phyloP scores from a whole-genome alignment of 2,888 invertebrate genomes.

The Galerucella pusilla region DNA sequence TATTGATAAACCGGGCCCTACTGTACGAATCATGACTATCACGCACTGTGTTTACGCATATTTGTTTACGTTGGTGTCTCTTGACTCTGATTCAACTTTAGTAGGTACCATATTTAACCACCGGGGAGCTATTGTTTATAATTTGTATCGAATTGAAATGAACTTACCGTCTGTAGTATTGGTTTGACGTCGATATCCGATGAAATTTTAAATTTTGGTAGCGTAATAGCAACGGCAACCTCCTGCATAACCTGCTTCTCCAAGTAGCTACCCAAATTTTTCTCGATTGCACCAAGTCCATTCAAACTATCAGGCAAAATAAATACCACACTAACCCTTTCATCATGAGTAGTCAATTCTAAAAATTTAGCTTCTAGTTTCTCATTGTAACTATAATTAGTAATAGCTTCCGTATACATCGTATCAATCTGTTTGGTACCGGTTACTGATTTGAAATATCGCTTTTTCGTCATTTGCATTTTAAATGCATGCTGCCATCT shows the following conservation, averaged over 20 bases:
- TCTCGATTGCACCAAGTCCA: constrained; percentile 46
- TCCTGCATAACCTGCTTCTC: constrained; percentile 34
- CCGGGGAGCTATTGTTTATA: too few relatives aligned
- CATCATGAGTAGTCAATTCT: constrained; percentile 50
- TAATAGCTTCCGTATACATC: constrained; percentile 49
- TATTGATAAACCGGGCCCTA: too few relatives aligned
- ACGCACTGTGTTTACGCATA: too few relatives aligned
- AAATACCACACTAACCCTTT: constrained; percentile 50
- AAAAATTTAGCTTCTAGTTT: constrained; percentile 53
- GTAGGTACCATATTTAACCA: too few relatives aligned
- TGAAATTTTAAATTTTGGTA: constrained; percentile 51
- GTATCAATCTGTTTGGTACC: constrained; percentile 50
- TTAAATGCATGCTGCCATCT: constrained; percentile 50
- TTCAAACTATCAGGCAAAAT: constrained; percentile 50
- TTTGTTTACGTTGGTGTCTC: too few relatives aligned
- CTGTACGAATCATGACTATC: too few relatives aligned
- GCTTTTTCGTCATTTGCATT: constrained; percentile 39
- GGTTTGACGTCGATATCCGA: constrained; percentile 44
- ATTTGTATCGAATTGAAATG: background rate
- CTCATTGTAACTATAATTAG: constrained; percentile 45
- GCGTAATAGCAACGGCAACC: constrained; percentile 42
- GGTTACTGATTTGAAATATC: constrained; percentile 45
- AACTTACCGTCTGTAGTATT: constrained; percentile 26
- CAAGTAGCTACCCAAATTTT: constrained; percentile 40
- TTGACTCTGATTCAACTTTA: too few relatives aligned